Evolutionary conservation across 2,797 vertebrate species (phyloP).

Genomic region (Danio aesculapii): DNA sequence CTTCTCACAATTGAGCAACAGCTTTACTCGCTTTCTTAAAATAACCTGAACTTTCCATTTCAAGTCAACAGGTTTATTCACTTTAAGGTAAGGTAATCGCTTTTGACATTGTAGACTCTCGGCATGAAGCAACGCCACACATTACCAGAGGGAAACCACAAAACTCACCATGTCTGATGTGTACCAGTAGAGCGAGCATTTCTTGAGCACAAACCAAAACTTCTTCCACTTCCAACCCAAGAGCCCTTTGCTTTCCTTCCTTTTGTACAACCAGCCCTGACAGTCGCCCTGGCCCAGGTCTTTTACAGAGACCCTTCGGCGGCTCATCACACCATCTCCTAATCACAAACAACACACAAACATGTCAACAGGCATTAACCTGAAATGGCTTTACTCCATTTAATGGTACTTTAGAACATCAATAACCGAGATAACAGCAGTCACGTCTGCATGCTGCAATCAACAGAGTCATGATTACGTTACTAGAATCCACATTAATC

Average conservation of each 20-base stretch:
- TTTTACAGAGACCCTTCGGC: conserved; percentile 86
- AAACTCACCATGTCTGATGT: conserved; percentile 81
- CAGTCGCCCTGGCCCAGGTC: conserved; percentile 86
- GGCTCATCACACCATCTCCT: conserved; percentile 83
- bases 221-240: conserved; percentile 90
- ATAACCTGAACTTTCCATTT: too few species aligned
- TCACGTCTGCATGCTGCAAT: background rate
- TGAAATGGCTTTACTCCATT: conserved; percentile 14
- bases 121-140: background rate
- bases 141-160: background rate
- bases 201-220: conserved; percentile 91
- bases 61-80: too few species aligned
- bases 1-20: too few species aligned
- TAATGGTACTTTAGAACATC: conserved; percentile 10
- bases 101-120: too few species aligned
- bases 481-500: background rate
- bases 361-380: background rate
- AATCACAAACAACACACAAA: conserved; percentile 14
- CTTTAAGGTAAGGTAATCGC: too few species aligned
- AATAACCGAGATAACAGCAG: conserved; percentile 18
- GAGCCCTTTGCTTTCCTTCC: conserved; percentile 84
- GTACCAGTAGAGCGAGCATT: conserved; percentile 88
- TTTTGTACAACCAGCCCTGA: conserved; percentile 90
- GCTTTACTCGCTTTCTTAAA: too few species aligned
- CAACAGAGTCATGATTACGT: background rate